Evolutionary conservation across 2,113 vertebrate genomes (phyloP), one percentile per base, ranked within the genome.

Genomic region (Tragelaphus scriptus): DNA sequence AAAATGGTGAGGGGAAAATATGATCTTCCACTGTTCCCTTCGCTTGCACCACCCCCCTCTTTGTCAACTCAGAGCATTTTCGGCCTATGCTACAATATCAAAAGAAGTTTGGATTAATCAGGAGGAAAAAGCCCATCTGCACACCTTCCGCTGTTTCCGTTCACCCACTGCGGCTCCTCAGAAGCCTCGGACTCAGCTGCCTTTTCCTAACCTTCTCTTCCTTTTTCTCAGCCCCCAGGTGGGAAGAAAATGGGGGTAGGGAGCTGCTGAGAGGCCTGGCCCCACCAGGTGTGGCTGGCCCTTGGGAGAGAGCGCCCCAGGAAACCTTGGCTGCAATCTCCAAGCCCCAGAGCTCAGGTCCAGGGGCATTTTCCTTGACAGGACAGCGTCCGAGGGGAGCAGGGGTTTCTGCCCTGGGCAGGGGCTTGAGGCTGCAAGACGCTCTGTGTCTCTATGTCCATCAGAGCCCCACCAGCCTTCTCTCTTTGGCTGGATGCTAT

Each of bases 61-160:
- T 98, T 98, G 98, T 98, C 98, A 98, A 97, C 97, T 97, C 26
- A 98, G 98, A 98, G 91, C 90, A 97, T 97, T 89, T 96, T 71
- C 94, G 96, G 97, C 93, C 97, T 91, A 77, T 95, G 71, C 97
- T 92, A 85, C 14, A 11, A 85, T 97, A 98, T 86, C 59, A 97
- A 95, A 97, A 97, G 94, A 97, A 97, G 93, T 97, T 98, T 97
- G 96, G 81, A 61, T 96, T 97, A 59, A 90, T 96, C 92, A 97
- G 63, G 90, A 96, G 91, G 85, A 92, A 86, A 82, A 55, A 51
- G 58, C 86, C 88, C 88, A 95, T 96, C 84, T 93, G 94, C 68
- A 98, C 95, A 98, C 93, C 95, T 98, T 98, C 91, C 21, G 21
- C 92, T 91, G 85, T 77, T 95, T 97, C 84, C 44, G 25, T 93